A percentile compares a stretch with the other conserved stretches of the same genome.
Evolutionary conservation across 2,888 invertebrate species (phyloP).

Genomic region (Exephanes ischioxanthus): DNA sequence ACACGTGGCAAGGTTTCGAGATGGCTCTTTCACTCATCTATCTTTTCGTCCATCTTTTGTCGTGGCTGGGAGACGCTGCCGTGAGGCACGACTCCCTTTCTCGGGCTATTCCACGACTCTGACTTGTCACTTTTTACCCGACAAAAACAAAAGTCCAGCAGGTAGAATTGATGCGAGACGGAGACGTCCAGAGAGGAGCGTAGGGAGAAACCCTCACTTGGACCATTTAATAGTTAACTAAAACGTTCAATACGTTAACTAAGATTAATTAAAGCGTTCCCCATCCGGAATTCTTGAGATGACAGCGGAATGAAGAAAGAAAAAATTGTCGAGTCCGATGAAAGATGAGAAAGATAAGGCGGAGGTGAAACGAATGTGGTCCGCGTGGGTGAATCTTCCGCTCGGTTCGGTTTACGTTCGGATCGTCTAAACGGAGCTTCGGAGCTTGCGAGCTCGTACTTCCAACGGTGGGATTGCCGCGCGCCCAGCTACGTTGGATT

Average conservation of each 20-base stretch:
- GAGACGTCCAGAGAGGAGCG: too few relatives aligned
- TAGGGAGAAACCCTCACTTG: too few relatives aligned
- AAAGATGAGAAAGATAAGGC: constrained; percentile 20
- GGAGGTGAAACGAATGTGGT: constrained; percentile 25
- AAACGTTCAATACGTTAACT: too few relatives aligned
- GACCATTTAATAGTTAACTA: too few relatives aligned
- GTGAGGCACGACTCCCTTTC: constrained; percentile 35
- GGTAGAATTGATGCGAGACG: too few relatives aligned
- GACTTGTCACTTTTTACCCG: too few relatives aligned
- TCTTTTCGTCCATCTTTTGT: not conserved
- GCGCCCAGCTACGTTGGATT: too few relatives aligned
- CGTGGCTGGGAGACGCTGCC: constrained; percentile 38
- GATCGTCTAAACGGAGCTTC: constrained; percentile 39
- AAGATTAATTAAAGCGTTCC: not conserved
- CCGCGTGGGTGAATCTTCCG: constrained; percentile 38
- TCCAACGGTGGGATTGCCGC: not conserved
- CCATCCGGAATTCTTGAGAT: not conserved
- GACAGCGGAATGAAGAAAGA: not conserved
- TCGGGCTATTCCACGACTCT: constrained; percentile 28
- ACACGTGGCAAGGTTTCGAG: too few relatives aligned
- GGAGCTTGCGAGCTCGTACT: constrained; percentile 5
- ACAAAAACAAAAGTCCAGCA: too few relatives aligned
- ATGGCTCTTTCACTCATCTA: too few relatives aligned
- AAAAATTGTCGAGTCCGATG: not conserved
- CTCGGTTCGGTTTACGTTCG: constrained; percentile 40